Conservation (phyloP, 2,797 vertebrate species). For the Chelonia mydas region DNA sequence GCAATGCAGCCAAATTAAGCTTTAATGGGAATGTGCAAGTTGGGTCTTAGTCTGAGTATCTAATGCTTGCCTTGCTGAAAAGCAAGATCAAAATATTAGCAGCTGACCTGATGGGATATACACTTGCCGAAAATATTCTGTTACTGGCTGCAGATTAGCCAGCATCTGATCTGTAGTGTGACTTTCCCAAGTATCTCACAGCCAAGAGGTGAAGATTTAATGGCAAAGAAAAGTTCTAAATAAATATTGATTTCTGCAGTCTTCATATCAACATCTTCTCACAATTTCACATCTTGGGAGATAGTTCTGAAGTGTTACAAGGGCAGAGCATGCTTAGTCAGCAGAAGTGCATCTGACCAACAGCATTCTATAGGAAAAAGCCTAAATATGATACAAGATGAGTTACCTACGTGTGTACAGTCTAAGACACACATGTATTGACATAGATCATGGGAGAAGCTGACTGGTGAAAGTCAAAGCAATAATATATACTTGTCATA, state of each 20-base stretch:
- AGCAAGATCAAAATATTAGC: constrained; percentile 76
- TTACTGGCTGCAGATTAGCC: constrained; percentile 62
- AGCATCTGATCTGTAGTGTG: constrained; percentile 58
- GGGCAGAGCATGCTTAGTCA: not conserved
- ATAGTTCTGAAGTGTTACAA: not conserved
- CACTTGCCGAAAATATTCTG: constrained; percentile 67
- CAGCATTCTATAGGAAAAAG: not conserved
- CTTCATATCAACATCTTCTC: not conserved
- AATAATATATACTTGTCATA: not conserved
- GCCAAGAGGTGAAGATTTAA: not conserved
- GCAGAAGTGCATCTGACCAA: not conserved
- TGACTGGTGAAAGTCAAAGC: not conserved
- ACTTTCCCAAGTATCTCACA: constrained; percentile 58
- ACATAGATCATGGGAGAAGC: not conserved
- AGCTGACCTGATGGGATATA: constrained; percentile 70
- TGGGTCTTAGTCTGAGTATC: constrained; percentile 70
- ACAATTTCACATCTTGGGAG: not conserved
- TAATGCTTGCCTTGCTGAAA: constrained; percentile 66
- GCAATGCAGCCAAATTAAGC: constrained; percentile 75
- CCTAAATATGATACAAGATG: accelerated
- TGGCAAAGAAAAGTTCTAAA: constrained; percentile 28
- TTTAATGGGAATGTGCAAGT: constrained; percentile 72
- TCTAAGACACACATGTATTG: not conserved
- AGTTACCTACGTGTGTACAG: not conserved
- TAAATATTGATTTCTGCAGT: constrained; percentile 51